These are phyloP conservation scores for Sceliomorpha sp. DNA, from an alignment of 2,888 invertebrate species.

Conservation along the genomic window DNA sequence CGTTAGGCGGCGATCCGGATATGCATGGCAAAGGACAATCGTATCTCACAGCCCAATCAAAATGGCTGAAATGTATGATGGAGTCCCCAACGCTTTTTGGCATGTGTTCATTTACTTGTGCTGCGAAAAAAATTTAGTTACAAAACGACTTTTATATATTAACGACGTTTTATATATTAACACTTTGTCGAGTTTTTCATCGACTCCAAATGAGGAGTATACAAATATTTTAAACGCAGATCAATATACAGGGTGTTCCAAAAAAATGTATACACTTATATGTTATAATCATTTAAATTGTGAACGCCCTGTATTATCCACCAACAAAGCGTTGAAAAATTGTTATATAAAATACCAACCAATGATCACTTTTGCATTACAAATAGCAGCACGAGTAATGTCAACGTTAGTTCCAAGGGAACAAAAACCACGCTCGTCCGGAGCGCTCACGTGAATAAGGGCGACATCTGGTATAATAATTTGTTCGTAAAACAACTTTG, in stretches of 20 bases:
- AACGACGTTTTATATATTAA: neutral
- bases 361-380: conserved; percentile 83
- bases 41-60: conserved; percentile 83
- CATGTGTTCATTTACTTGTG: conserved; percentile 83
- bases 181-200: no score
- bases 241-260: no score
- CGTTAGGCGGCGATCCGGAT: conserved; percentile 75
- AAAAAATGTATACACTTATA: no score
- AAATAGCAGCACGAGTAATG: conserved; percentile 83
- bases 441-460: conserved; percentile 82
- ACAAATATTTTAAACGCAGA: no score
- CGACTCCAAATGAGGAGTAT: no score
- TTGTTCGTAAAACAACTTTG: conserved; percentile 82
- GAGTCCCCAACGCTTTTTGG: conserved; percentile 85
- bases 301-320: no score
- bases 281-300: no score
- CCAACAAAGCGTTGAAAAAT: neutral
- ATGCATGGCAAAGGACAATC: conserved; percentile 80
- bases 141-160: neutral
- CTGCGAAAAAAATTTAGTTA: conserved; percentile 59
- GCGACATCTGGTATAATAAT: conserved; percentile 83
- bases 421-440: conserved; percentile 84
- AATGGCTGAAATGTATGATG: conserved; percentile 83
- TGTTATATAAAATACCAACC: conserved; percentile 80
- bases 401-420: conserved; percentile 84